These are phyloP conservation scores for Aulostomus chinensis DNA, from an alignment of 2,797 vertebrate species.

Conservation along the genomic window DNA sequence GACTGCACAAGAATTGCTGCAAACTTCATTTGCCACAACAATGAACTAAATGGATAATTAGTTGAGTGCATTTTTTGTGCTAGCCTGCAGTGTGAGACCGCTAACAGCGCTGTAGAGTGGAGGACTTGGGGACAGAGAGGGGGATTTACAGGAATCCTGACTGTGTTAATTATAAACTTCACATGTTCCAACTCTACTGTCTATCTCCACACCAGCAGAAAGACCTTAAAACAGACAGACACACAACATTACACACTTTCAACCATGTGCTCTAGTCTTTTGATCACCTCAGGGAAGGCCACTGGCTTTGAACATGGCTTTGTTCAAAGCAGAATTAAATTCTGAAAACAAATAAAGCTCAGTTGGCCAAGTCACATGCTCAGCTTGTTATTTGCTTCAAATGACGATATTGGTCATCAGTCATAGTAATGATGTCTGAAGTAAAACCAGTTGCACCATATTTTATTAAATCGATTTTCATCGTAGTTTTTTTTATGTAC, in stretches of 20 bases:
- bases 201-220: conserved; percentile 61
- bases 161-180: conserved; percentile 67
- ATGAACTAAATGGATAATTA: conserved; percentile 22
- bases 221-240: conserved; percentile 45
- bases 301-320: conserved; percentile 5
- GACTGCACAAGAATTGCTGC: too few relatives aligned
- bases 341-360: neutral
- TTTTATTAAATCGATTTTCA: neutral
- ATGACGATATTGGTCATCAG: neutral
- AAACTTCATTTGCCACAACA: too few relatives aligned
- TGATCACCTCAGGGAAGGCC: conserved; percentile 10
- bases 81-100: conserved; percentile 17
- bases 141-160: conserved; percentile 52
- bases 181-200: conserved; percentile 29
- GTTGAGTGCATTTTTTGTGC: conserved; percentile 3
- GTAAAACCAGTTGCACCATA: neutral
- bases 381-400: neutral
- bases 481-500: conserved; percentile 65
- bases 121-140: conserved; percentile 35
- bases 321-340: conserved; percentile 16
- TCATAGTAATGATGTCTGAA: neutral
- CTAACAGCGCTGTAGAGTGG: conserved; percentile 19
- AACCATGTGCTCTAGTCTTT: conserved; percentile 12
- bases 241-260: conserved; percentile 20
- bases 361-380: neutral